Conservation (phyloP, 2,888 invertebrate species). For the Caenorhabditis angaria region DNA sequence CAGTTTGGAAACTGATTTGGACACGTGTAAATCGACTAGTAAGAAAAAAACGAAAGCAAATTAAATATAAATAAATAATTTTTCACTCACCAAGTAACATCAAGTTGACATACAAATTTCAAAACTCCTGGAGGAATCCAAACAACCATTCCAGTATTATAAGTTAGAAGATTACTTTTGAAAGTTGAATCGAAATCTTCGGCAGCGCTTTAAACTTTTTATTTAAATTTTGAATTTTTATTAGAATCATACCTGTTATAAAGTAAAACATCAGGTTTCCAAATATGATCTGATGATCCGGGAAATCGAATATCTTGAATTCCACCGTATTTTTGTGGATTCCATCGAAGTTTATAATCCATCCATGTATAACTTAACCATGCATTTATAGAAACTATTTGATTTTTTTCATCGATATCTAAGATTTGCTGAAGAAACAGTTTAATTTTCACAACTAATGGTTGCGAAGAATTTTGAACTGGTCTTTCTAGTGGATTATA, state of each 20-base stretch:
- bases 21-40: not conserved
- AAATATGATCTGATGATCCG: slow-evolving; percentile 77
- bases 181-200: slow-evolving; percentile 63
- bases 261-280: slow-evolving; percentile 82
- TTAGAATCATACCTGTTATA: slow-evolving; percentile 54
- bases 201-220: slow-evolving; percentile 51
- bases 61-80: not conserved
- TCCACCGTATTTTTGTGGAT: slow-evolving; percentile 60
- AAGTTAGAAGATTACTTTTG: slow-evolving; percentile 61
- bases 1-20: not conserved
- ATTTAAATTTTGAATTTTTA: slow-evolving; percentile 8
- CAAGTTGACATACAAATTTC: slow-evolving; percentile 59
- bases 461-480: slow-evolving; percentile 72
- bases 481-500: slow-evolving; percentile 74
- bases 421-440: slow-evolving; percentile 75
- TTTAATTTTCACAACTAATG: slow-evolving; percentile 73
- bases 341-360: slow-evolving; percentile 65
- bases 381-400: slow-evolving; percentile 65
- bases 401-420: slow-evolving; percentile 73
- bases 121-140: slow-evolving; percentile 68
- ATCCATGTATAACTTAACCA: slow-evolving; percentile 65
- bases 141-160: slow-evolving; percentile 58
- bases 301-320: slow-evolving; percentile 66
- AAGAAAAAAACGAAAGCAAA: not conserved
- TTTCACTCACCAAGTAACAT: slow-evolving; percentile 48